phyloP scores from a whole-genome alignment of 2,113 vertebrate species.

The Macrotis lagotis region DNA sequence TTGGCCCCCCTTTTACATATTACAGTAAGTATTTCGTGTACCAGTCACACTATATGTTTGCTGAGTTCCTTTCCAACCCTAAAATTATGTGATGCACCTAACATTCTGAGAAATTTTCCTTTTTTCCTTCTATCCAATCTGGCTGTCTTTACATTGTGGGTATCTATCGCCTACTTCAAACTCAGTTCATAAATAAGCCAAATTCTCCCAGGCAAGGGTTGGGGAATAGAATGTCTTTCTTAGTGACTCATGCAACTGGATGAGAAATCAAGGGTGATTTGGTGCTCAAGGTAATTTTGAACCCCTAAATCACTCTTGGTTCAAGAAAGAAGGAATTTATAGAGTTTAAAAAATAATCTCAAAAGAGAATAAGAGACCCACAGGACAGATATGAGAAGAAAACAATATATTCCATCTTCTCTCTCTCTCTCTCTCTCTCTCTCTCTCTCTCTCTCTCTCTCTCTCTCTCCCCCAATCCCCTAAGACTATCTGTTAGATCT shows the following conservation, averaged over 20 bases:
- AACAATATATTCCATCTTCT: not conserved
- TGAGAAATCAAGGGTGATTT: not conserved
- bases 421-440: not conserved
- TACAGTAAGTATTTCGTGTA: not conserved
- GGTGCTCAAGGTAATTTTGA: no score
- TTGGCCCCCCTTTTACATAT: not conserved
- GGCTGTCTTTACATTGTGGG: not conserved
- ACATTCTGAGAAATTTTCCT: not conserved
- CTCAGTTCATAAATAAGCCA: no score
- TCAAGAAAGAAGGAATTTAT: rapidly evolving
- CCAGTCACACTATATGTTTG: not conserved
- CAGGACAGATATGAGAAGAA: no score
- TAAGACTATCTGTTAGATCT: not conserved
- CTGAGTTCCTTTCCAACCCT: not conserved
- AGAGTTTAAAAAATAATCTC: not conserved
- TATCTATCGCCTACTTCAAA: not conserved
- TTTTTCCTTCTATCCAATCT: not conserved
- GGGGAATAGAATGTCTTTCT: rapidly evolving
- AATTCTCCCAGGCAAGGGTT: not conserved
- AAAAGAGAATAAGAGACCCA: rapidly evolving
- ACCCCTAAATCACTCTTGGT: not conserved
- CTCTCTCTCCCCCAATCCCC: rapidly evolving
- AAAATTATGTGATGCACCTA: not conserved
- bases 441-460: no score
- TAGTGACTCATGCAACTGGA: no score